These are phyloP conservation scores for Oophaga pumilio DNA, from an alignment of 2,113 vertebrate genomes.

Conservation along the genomic window DNA sequence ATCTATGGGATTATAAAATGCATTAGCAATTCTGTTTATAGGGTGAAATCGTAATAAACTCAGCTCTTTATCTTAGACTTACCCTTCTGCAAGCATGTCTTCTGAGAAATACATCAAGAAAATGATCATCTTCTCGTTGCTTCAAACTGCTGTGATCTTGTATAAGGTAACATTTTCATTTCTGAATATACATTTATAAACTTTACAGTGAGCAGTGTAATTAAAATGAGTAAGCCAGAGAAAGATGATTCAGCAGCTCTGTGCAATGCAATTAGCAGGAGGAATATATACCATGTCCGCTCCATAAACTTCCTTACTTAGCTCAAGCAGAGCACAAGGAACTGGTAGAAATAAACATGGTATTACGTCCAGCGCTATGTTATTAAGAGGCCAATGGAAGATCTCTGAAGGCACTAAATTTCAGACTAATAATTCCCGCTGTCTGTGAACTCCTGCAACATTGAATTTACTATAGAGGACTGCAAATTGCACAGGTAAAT, in stretches of 20 bases:
- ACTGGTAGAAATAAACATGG: not conserved
- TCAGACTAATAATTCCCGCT: not conserved
- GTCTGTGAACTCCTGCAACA: not conserved
- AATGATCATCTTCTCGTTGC: slow-evolving; percentile 71
- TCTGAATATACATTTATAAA: slow-evolving; percentile 12
- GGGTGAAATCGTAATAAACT: not conserved
- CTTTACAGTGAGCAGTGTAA: slow-evolving; percentile 15
- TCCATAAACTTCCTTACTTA: slow-evolving; percentile 33
- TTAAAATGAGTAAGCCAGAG: slow-evolving; percentile 25
- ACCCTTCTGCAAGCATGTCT: slow-evolving; percentile 62
- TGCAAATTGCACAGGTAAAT: not conserved
- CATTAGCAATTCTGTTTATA: slow-evolving; percentile 33
- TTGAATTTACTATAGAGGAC: not conserved
- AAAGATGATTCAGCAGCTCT: slow-evolving; percentile 27
- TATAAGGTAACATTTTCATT: slow-evolving; percentile 70
- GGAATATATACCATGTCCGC: slow-evolving; percentile 33
- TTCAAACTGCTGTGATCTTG: slow-evolving; percentile 69
- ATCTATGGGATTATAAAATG: slow-evolving; percentile 18
- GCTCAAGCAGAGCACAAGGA: not conserved
- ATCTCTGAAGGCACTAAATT: not conserved
- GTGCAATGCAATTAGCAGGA: slow-evolving; percentile 32
- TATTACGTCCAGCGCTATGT: not conserved
- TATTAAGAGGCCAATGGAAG: slow-evolving; percentile 5
- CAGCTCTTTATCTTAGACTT: slow-evolving; percentile 65
- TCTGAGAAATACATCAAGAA: slow-evolving; percentile 65